These are phyloP conservation scores for Cheilosia scutellata DNA, from an alignment of 2,888 invertebrate genomes.

Conservation along the genomic window DNA sequence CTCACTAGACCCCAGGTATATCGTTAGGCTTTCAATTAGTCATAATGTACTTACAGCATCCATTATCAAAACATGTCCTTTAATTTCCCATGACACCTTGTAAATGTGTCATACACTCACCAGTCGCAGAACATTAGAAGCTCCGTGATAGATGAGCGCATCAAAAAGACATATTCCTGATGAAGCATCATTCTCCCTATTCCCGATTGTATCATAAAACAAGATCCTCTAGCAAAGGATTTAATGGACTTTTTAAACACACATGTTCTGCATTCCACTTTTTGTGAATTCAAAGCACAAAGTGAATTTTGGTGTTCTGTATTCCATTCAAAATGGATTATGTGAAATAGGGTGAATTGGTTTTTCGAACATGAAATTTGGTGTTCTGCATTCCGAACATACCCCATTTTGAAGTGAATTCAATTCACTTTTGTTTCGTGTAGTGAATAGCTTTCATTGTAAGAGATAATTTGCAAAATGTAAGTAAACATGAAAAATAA, in stretches of 20 bases:
- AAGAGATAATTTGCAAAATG: no score
- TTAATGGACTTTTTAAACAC: slow-evolving; percentile 37
- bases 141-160: slow-evolving; percentile 9
- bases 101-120: slow-evolving; percentile 14
- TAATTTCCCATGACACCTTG: slow-evolving; percentile 66
- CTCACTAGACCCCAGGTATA: slow-evolving; percentile 1
- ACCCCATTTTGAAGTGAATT: no score
- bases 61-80: slow-evolving; percentile 63
- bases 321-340: no score
- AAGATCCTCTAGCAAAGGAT: slow-evolving; percentile 35
- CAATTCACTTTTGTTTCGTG: no score
- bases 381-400: no score
- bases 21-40: slow-evolving; percentile 39
- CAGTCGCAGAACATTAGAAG: background rate
- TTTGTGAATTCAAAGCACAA: no score
- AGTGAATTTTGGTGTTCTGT: no score
- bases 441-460: no score
- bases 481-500: no score
- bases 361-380: no score
- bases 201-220: slow-evolving; percentile 43
- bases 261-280: no score
- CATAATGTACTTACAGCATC: slow-evolving; percentile 23
- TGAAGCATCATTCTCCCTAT: slow-evolving; percentile 9
- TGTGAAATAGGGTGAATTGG: no score
- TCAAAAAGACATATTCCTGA: slow-evolving; percentile 11